These are phyloP conservation scores for Ophiodon elongatus DNA, from an alignment of 2,113 vertebrate species.

Conservation along the genomic window DNA sequence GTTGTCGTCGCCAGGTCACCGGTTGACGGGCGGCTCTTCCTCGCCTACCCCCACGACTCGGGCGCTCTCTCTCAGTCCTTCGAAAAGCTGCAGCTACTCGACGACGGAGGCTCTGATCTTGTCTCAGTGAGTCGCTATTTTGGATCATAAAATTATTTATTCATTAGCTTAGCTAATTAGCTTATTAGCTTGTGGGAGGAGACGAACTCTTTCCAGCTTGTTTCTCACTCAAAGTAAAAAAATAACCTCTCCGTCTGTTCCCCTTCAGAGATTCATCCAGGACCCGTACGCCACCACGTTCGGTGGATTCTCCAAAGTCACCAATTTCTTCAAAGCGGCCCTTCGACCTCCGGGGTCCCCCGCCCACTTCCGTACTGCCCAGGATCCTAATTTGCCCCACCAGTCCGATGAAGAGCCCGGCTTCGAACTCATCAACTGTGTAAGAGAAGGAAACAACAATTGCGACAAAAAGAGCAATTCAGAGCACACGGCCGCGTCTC, in stretches of 20 bases:
- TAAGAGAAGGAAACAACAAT: constrained; percentile 75
- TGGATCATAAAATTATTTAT: background rate
- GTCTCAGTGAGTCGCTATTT: constrained; percentile 85
- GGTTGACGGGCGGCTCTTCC: constrained; percentile 89
- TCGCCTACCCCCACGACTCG: constrained; percentile 89
- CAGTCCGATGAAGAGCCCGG: constrained; percentile 89
- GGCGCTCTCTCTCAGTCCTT: constrained; percentile 89
- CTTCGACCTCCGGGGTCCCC: constrained; percentile 86
- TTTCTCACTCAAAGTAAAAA: background rate
- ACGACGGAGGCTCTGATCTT: constrained; percentile 89
- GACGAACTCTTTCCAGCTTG: background rate
- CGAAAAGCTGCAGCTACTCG: constrained; percentile 90
- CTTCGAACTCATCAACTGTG: constrained; percentile 94
- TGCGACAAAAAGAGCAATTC: background rate
- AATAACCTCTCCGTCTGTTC: background rate
- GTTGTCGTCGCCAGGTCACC: constrained; percentile 85
- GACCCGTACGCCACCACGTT: constrained; percentile 94
- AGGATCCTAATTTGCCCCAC: constrained; percentile 45
- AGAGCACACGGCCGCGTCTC: accelerated
- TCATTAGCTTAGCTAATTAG: no score
- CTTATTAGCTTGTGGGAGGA: no score
- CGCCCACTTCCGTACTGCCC: constrained; percentile 35
- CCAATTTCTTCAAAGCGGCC: constrained; percentile 92
- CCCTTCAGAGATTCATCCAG: constrained; percentile 89
- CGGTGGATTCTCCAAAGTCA: constrained; percentile 93